phyloP scores from a whole-genome alignment of 2,888 invertebrate genomes.

The Vesta saturnalis region DNA sequence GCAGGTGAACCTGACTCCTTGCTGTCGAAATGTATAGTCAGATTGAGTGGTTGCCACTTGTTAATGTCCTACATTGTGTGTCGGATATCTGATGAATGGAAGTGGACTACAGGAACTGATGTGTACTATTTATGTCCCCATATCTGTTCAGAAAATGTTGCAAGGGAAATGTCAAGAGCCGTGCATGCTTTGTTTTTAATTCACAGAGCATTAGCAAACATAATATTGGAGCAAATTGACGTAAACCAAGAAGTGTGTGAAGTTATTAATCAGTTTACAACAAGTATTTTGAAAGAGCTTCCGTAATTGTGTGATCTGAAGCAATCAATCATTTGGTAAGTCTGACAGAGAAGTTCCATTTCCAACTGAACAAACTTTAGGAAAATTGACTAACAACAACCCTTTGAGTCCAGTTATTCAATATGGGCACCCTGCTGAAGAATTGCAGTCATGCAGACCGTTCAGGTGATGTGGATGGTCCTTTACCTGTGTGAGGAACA shows the following conservation, averaged over 20 bases:
- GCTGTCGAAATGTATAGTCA: background rate
- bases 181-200: background rate
- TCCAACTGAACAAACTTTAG: background rate
- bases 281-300: background rate
- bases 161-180: background rate
- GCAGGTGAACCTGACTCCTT: background rate
- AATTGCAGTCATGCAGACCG: background rate
- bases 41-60: background rate
- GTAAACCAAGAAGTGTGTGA: background rate
- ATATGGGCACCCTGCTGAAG: background rate
- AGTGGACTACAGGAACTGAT: background rate
- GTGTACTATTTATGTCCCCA: background rate
- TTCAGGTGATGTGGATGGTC: background rate
- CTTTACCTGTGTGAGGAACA: constrained; percentile 12
- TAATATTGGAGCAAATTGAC: background rate
- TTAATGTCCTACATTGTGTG: constrained; percentile 2
- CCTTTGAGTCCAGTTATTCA: background rate
- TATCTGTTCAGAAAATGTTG: background rate
- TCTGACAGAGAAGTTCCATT: background rate
- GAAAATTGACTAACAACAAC: background rate
- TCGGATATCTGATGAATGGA: constrained; percentile 4
- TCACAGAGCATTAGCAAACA: background rate
- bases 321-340: background rate
- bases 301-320: background rate
- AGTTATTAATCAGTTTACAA: background rate